Conservation (phyloP, 2,888 invertebrate species). For the Tanaodytes sp. region DNA sequence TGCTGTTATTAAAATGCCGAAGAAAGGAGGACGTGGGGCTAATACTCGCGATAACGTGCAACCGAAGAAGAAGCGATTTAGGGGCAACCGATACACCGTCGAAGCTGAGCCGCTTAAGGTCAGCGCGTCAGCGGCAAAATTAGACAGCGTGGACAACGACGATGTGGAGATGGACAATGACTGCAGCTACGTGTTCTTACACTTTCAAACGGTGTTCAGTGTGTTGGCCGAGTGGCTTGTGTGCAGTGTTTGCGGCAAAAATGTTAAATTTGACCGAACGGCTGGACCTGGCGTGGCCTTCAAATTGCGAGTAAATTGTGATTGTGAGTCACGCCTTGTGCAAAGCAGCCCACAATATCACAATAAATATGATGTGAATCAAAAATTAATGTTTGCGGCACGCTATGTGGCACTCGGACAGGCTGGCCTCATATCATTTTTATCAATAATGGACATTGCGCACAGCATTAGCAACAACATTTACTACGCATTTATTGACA, state of each 20-base stretch:
- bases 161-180: neutral
- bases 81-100: constrained; percentile 4
- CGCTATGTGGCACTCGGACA: neutral
- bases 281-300: constrained; percentile 4
- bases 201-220: constrained; percentile 1
- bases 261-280: constrained; percentile 2
- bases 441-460: constrained; percentile 12
- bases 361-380: neutral
- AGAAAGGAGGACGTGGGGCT: neutral
- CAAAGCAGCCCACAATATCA: neutral
- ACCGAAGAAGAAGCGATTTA: neutral
- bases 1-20: too few species aligned
- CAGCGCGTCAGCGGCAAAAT: constrained; percentile 2
- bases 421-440: neutral
- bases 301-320: neutral
- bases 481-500: constrained; percentile 1
- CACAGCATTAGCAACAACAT: constrained; percentile 2
- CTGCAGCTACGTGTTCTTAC: constrained; percentile 2
- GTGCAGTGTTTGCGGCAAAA: neutral
- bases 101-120: constrained; percentile 7
- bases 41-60: neutral
- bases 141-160: constrained; percentile 1
- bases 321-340: neutral
- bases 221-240: constrained; percentile 3
- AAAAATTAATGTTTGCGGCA: neutral